These are phyloP conservation scores for Cyrtodaria siliqua DNA, from an alignment of 2,888 invertebrate species.

Conservation along the genomic window DNA sequence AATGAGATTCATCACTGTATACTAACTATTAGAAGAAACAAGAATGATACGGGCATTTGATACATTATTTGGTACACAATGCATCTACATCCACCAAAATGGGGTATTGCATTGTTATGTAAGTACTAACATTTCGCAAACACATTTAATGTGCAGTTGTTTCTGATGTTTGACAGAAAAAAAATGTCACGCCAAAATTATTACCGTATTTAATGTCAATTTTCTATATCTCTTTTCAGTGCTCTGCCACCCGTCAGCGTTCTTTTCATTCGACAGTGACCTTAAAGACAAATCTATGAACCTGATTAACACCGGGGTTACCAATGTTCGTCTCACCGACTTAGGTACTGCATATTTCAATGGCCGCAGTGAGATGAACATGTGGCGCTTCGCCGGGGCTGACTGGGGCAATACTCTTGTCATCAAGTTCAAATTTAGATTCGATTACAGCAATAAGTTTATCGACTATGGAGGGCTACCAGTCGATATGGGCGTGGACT, in stretches of 20 bases:
- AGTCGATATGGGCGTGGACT: slow-evolving; percentile 55
- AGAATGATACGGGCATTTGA: too few relatives aligned
- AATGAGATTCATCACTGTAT: too few relatives aligned
- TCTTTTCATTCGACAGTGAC: slow-evolving; percentile 71
- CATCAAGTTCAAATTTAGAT: slow-evolving; percentile 54
- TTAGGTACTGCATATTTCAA: slow-evolving; percentile 74
- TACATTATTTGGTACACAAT: too few relatives aligned
- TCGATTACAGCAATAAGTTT: slow-evolving; percentile 52
- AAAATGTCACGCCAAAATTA: too few relatives aligned
- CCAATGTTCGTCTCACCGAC: slow-evolving; percentile 65
- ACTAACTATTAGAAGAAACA: too few relatives aligned
- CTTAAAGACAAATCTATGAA: slow-evolving; percentile 70
- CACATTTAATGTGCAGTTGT: too few relatives aligned
- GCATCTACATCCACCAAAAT: too few relatives aligned
- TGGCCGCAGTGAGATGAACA: slow-evolving; percentile 68
- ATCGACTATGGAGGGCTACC: slow-evolving; percentile 62
- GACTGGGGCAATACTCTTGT: slow-evolving; percentile 69
- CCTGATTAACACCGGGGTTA: slow-evolving; percentile 60
- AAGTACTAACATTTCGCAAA: too few relatives aligned
- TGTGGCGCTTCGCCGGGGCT: slow-evolving; percentile 69
- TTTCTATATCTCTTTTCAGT: slow-evolving; percentile 57
- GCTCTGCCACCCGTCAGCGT: slow-evolving; percentile 68
- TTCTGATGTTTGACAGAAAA: too few relatives aligned
- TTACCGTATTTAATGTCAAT: too few relatives aligned
- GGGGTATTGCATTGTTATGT: too few relatives aligned